Evolutionary conservation across 2,797 vertebrate genomes (phyloP), one percentile per base, ranked within the genome.

Genomic region (Aldrovandia affinis): DNA sequence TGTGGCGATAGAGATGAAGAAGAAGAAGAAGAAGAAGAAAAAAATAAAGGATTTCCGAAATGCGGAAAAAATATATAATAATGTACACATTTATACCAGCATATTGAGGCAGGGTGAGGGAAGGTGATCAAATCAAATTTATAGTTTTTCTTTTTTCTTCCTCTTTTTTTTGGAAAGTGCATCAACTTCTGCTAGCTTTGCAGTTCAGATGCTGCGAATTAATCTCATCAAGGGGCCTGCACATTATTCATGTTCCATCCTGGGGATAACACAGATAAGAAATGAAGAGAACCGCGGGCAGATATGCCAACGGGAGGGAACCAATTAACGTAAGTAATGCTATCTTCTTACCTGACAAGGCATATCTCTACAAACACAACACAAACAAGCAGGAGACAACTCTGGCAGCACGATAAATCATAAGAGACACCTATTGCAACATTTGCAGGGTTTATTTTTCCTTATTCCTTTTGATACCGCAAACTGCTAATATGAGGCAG

Each of bases 311-410:
- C 70, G 39, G 75, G 87, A 85, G 70, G 70, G 87, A 90, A 88
- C 89, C 93, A 93, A 92, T 93, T 93, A 93, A 88, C 89, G 88
- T 90, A 92, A 91, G 89, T 93, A 90, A 93, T 90, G 89, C 90
- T 89, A 87, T 88, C 88, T 89, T 86, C 82, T 84, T 85, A 86
- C 91, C 89, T 91, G 93, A 93, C 86, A 78, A 86, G 88, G 89
- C 86, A 88, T 83, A 91, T 90, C 88, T 14, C 85, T 83, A 39
- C 33, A 70, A 70, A 70, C 65, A 70, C 65, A 70, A 84, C 88
- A 88, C 89, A 89, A 80, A 88, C 75, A 82, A 15, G 81, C 63
- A 28, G 15, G 50, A 59, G 54, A 52, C 50, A n/a, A 39, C 44
- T 65, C 25, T n/a, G 70, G 22, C 70, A 44, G 65, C 33, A 39